Evolutionary conservation across 1,140 invertebrate genomes (phyloP).

Genomic region (Danaus plexippus): DNA sequence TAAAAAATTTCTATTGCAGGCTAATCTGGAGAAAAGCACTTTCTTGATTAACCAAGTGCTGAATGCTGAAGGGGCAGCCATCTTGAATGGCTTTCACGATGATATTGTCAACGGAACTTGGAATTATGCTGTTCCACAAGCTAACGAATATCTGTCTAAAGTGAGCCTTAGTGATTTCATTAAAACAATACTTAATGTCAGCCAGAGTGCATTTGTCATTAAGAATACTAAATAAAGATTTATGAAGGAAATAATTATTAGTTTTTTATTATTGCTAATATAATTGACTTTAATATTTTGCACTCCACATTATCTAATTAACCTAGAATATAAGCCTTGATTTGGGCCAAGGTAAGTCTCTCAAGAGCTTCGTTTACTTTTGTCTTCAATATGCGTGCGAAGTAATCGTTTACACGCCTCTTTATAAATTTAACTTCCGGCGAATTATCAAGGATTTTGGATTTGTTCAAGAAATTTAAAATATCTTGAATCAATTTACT

Average conservation of each 20-base stretch:
- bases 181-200: conserved; percentile 13
- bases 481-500: too few species aligned
- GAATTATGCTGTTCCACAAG: conserved; percentile 19
- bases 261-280: conserved; percentile 4
- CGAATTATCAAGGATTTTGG: too few species aligned
- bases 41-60: conserved; percentile 32
- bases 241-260: too few species aligned
- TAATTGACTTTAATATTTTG: conserved; percentile 2
- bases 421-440: neutral
- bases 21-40: conserved; percentile 33
- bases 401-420: conserved; percentile 2
- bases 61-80: conserved; percentile 26
- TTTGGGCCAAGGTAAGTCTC: conserved; percentile 1
- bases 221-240: conserved; percentile 2
- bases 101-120: conserved; percentile 17
- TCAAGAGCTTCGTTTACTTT: conserved; percentile 6
- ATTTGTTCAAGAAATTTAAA: too few species aligned
- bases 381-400: neutral
- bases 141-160: conserved; percentile 20
- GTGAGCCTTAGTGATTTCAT: conserved; percentile 22
- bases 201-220: conserved; percentile 8
- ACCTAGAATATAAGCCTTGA: conserved; percentile 2
- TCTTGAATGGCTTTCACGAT: conserved; percentile 26
- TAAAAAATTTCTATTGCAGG: conserved; percentile 19
- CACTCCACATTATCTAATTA: neutral